Conservation (phyloP, 2,797 vertebrate species). For the Psittacula derbiana region DNA sequence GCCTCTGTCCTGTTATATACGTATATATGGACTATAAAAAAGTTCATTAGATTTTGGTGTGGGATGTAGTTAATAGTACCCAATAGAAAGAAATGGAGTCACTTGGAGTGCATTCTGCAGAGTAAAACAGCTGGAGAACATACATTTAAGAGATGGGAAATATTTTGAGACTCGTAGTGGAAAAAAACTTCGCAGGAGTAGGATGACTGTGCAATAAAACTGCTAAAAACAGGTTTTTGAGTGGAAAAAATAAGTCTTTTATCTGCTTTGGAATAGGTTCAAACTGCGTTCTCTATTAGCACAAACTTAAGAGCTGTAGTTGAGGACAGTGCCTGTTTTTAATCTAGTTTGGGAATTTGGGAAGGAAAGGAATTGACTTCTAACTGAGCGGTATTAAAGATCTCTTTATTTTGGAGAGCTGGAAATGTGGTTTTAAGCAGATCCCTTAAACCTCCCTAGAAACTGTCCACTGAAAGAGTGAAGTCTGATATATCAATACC, state of each 20-base stretch:
- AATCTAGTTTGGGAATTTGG: neutral
- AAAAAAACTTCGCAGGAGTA: slow-evolving; percentile 8
- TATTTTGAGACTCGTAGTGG: neutral
- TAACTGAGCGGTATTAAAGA: neutral
- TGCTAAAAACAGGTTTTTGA: neutral
- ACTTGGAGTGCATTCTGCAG: neutral
- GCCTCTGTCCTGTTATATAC: neutral
- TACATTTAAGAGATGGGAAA: neutral
- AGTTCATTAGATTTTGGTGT: neutral
- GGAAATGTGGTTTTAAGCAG: neutral
- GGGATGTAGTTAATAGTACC: neutral
- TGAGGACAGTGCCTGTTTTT: neutral
- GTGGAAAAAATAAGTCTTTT: neutral
- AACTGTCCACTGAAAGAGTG: neutral
- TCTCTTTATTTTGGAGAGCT: neutral
- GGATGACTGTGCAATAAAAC: neutral
- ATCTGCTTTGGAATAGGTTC: neutral
- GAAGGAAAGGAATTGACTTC: neutral
- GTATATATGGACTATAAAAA: neutral
- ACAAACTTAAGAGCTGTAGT: neutral
- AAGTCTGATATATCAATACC: neutral
- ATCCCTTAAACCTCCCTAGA: neutral
- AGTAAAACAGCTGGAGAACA: neutral
- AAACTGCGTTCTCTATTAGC: neutral
- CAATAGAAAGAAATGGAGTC: rapidly evolving